phyloP scores from a whole-genome alignment of 1,140 invertebrate genomes.

The Drosophila trapezifrons region DNA sequence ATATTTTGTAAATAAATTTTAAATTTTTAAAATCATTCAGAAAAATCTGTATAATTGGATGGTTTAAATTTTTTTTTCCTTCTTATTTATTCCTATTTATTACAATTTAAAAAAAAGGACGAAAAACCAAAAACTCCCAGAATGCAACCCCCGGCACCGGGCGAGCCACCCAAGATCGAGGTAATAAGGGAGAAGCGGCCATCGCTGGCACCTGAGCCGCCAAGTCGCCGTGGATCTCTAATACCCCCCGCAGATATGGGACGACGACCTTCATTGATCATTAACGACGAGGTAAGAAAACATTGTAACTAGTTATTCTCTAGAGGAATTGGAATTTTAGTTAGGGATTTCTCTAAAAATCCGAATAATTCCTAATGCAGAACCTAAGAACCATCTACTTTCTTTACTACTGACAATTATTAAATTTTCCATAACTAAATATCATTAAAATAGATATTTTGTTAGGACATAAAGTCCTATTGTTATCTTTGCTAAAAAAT shows the following conservation, averaged over 20 bases:
- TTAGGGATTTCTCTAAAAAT: neutral
- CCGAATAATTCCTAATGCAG: neutral
- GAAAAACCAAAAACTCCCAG: conserved; percentile 87
- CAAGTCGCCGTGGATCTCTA: conserved; percentile 91
- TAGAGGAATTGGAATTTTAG: no score
- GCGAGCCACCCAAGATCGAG: conserved; percentile 93
- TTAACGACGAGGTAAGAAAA: conserved; percentile 94
- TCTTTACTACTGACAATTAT: neutral
- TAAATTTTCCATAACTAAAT: neutral
- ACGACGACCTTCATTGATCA: conserved; percentile 93
- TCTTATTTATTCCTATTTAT: no score
- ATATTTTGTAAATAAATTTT: neutral
- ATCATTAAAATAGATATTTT: no score
- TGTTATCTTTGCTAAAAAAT: neutral
- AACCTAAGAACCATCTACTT: neutral
- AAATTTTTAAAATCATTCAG: neutral
- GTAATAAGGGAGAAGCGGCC: conserved; percentile 91
- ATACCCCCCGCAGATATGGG: conserved; percentile 94
- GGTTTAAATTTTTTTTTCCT: no score
- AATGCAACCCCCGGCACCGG: conserved; percentile 88
- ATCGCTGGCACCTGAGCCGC: conserved; percentile 90
- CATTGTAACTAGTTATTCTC: neutral
- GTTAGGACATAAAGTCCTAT: neutral
- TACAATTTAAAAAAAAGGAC: conserved; percentile 55
- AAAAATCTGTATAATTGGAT: no score